A percentile compares a stretch with the other conserved stretches of the same genome.
Conservation (phyloP, 2,797 vertebrate species). For the Dermochelys coriacea region DNA sequence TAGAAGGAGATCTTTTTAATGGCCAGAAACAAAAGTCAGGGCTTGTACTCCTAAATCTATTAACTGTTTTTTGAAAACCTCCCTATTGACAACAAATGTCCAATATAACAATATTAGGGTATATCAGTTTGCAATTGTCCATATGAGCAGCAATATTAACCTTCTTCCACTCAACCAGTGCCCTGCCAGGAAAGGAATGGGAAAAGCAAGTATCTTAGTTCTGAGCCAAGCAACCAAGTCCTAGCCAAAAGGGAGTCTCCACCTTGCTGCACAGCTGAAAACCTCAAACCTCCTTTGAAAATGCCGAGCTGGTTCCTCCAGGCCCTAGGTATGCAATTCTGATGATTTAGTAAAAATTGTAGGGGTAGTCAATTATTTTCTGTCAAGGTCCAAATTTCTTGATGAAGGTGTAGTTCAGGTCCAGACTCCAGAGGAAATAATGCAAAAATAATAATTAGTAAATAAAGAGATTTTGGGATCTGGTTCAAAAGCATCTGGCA, state of each 20-base stretch:
- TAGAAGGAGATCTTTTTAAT: not conserved
- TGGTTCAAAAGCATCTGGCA: too few relatives aligned
- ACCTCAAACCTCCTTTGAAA: not conserved
- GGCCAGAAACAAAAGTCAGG: not conserved
- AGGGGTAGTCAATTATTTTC: too few relatives aligned
- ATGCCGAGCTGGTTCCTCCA: not conserved
- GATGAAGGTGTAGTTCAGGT: too few relatives aligned
- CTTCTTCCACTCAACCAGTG: not conserved
- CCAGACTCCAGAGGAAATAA: too few relatives aligned
- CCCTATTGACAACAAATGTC: not conserved
- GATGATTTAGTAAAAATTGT: not conserved
- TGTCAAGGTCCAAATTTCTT: too few relatives aligned
- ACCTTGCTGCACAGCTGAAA: not conserved
- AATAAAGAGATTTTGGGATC: too few relatives aligned
- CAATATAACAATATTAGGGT: not conserved
- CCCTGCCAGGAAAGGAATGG: not conserved
- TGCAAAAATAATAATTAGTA: too few relatives aligned
- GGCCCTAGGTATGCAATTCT: not conserved
- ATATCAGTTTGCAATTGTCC: not conserved
- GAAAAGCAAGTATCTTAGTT: not conserved
- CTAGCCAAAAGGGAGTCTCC: not conserved
- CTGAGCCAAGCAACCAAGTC: not conserved
- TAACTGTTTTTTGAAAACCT: not conserved
- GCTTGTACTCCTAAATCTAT: not conserved
- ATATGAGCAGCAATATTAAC: not conserved